Conservation (phyloP, 2,113 vertebrate genomes). For the Thunnus maccoyii region DNA sequence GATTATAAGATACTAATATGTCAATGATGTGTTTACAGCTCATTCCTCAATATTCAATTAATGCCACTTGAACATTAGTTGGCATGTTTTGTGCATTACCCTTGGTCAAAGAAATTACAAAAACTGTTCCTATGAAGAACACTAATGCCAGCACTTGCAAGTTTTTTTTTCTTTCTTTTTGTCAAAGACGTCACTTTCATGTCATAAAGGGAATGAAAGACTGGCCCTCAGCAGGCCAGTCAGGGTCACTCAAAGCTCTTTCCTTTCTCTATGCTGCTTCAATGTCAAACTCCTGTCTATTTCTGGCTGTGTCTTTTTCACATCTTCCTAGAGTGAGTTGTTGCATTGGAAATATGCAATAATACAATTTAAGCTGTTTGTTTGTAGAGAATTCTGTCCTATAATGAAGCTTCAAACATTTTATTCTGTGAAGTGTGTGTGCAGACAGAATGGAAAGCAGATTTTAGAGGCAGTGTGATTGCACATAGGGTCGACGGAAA, state of each 20-base stretch:
- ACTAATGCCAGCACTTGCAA: neutral
- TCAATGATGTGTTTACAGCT: neutral
- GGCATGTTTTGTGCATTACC: neutral
- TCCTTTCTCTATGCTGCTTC: neutral
- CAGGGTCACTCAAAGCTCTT: neutral
- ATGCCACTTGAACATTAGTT: neutral
- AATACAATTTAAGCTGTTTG: no score
- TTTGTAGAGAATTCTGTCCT: neutral
- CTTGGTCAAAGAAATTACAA: neutral
- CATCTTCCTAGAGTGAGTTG: neutral
- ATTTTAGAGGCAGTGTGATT: no score
- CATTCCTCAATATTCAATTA: neutral
- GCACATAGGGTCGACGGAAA: no score
- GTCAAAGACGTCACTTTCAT: neutral
- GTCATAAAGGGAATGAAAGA: neutral
- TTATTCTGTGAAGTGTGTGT: neutral
- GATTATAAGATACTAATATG: no score
- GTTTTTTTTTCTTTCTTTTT: neutral
- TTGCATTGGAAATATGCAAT: neutral
- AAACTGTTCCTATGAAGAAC: neutral
- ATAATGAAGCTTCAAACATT: neutral
- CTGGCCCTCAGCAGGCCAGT: no score
- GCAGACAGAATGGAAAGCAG: no score
- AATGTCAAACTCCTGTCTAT: neutral
- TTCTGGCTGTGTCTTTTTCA: neutral